These are phyloP conservation scores for Mastomys coucha DNA, from an alignment of 2,113 vertebrate species.

Conservation along the genomic window DNA sequence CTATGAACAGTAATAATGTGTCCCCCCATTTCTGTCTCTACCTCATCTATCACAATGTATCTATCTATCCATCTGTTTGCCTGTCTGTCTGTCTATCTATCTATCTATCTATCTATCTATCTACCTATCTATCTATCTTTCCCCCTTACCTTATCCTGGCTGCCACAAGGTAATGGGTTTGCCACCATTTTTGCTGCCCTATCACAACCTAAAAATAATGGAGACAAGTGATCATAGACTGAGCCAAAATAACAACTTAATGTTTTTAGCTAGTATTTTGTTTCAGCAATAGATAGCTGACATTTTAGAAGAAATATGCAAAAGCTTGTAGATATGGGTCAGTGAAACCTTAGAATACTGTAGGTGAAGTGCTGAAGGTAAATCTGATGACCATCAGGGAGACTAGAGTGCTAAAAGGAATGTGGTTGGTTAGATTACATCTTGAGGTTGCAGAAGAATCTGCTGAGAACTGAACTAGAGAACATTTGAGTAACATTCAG, in stretches of 20 bases:
- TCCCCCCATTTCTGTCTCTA: not conserved
- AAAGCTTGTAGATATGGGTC: not conserved
- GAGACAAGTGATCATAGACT: not conserved
- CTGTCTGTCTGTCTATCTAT: not conserved
- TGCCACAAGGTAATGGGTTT: not conserved
- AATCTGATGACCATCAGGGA: not conserved
- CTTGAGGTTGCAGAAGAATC: not conserved
- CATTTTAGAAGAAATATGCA: not conserved
- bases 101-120: not conserved
- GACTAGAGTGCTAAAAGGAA: not conserved
- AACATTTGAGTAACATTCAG: not conserved
- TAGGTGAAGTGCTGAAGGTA: not conserved
- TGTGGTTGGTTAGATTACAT: not conserved
- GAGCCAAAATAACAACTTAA: not conserved
- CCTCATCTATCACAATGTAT: not conserved
- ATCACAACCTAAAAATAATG: not conserved
- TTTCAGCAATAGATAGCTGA: not conserved
- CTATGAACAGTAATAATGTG: not conserved
- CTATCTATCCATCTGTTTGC: not conserved
- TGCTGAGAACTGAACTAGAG: not conserved
- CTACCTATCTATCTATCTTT: not conserved
- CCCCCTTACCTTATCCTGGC: not conserved
- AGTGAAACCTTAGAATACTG: not conserved
- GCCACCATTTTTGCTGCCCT: not conserved
- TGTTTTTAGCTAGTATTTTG: not conserved